Conservation (phyloP, 2,113 vertebrate genomes). For the Ranitomeya variabilis region DNA sequence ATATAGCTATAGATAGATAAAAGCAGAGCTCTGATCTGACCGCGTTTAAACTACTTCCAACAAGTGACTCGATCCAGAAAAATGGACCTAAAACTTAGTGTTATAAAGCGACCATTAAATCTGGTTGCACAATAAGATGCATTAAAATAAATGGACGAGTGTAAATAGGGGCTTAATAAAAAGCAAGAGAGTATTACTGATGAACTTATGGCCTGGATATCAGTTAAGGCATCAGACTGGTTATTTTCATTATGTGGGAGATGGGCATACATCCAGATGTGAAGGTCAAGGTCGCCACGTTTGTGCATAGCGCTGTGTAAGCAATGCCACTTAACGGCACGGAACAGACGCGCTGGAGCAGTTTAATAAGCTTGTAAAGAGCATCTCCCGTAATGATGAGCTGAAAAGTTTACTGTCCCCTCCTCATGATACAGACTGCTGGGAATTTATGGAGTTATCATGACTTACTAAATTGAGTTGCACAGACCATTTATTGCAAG, state of each 20-base stretch:
- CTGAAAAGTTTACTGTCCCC: background rate
- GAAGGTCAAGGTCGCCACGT: slow-evolving; percentile 6
- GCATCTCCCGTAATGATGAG: slow-evolving; percentile 18
- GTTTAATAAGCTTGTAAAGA: slow-evolving; percentile 18
- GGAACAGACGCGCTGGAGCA: slow-evolving; percentile 26
- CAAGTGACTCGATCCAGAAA: too few species aligned
- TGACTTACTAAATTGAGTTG: too few species aligned
- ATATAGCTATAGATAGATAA: too few species aligned
- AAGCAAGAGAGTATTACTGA: background rate
- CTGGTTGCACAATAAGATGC: too few species aligned
- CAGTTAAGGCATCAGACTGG: background rate
- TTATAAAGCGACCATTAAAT: too few species aligned
- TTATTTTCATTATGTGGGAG: background rate
- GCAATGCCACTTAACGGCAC: slow-evolving; percentile 11
- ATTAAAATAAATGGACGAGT: too few species aligned
- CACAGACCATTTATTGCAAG: background rate
- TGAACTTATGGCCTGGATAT: background rate
- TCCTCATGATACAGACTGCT: background rate
- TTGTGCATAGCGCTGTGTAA: slow-evolving; percentile 19
- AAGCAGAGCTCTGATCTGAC: too few species aligned
- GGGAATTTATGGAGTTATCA: background rate
- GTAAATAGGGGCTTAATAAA: too few species aligned
- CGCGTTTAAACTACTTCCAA: too few species aligned
- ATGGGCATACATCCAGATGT: background rate
- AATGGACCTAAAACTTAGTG: too few species aligned